Percentiles rank a stretch among this genome's conserved stretches.
phyloP scores from a whole-genome alignment of 2,888 invertebrate species.

The Noctua fimbriata region DNA sequence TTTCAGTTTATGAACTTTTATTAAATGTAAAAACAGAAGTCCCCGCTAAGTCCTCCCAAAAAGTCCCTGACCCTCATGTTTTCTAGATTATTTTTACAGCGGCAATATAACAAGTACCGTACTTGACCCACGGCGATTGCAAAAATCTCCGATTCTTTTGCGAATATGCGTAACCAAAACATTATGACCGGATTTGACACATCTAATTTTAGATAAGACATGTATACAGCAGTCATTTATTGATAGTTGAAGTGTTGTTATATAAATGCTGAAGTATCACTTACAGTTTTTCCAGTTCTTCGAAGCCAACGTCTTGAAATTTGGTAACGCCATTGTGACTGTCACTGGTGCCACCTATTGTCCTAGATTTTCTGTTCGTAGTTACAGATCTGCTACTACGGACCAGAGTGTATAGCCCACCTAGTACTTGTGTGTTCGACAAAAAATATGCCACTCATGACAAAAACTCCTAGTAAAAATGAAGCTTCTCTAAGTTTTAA shows the following conservation, averaged over 20 bases:
- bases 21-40: neutral
- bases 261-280: neutral
- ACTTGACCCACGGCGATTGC: neutral
- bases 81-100: neutral
- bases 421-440: neutral
- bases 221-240: neutral
- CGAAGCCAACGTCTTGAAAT: neutral
- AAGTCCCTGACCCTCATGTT: neutral
- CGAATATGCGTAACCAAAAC: neutral
- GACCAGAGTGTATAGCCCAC: neutral
- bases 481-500: neutral
- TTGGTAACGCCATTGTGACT: neutral
- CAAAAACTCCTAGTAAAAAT: neutral
- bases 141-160: neutral
- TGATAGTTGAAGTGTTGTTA: conserved; percentile 1
- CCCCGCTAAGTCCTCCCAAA: neutral
- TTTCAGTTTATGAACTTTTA: neutral
- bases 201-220: conserved; percentile 12
- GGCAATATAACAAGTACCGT: neutral
- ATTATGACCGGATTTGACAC: conserved; percentile 5
- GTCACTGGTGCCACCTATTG: neutral
- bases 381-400: neutral
- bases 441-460: neutral
- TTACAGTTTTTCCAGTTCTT: neutral
- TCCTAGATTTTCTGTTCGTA: neutral